Percentiles rank a stretch among this genome's conserved stretches.
Conservation (phyloP, 2,888 invertebrate genomes). For the Phania funesta region DNA sequence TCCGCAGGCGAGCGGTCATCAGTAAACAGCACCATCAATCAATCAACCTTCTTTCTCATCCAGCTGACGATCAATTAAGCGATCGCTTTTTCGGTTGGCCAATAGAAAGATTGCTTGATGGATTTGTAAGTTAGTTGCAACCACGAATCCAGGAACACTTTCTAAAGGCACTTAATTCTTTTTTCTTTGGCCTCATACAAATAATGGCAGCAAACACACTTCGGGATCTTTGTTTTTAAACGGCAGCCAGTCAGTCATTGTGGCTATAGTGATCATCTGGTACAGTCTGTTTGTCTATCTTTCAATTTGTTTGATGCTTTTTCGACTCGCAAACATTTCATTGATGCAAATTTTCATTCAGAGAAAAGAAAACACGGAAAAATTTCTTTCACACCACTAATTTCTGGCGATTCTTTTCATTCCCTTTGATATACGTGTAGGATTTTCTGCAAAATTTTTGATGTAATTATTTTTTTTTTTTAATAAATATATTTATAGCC, state of each 20-base stretch:
- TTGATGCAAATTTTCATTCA: constrained; percentile 63
- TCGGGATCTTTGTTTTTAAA: constrained; percentile 19
- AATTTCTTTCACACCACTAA: constrained; percentile 45
- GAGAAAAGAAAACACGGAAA: constrained; percentile 43
- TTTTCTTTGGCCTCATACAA: constrained; percentile 34
- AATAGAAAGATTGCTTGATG: neutral
- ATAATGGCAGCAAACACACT: constrained; percentile 46
- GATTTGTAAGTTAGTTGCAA: neutral
- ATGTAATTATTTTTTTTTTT: neutral
- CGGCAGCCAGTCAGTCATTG: neutral
- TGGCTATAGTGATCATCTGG: constrained; percentile 27
- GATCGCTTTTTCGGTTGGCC: constrained; percentile 6
- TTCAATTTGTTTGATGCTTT: neutral
- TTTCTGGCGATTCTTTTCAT: constrained; percentile 58
- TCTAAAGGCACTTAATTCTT: neutral
- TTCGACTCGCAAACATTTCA: constrained; percentile 49
- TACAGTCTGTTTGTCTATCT: constrained; percentile 29
- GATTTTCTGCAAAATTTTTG: constrained; percentile 13
- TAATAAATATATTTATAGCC: constrained; percentile 19
- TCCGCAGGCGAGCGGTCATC: constrained; percentile 68
- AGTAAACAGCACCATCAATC: constrained; percentile 10
- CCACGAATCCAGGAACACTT: constrained; percentile 21
- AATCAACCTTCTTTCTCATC: neutral
- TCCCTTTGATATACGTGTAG: constrained; percentile 39
- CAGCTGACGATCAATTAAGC: neutral